Base-by-base conservation (phyloP, 2,113 vertebrate genomes). In the Podarcis cretensis region DNA sequence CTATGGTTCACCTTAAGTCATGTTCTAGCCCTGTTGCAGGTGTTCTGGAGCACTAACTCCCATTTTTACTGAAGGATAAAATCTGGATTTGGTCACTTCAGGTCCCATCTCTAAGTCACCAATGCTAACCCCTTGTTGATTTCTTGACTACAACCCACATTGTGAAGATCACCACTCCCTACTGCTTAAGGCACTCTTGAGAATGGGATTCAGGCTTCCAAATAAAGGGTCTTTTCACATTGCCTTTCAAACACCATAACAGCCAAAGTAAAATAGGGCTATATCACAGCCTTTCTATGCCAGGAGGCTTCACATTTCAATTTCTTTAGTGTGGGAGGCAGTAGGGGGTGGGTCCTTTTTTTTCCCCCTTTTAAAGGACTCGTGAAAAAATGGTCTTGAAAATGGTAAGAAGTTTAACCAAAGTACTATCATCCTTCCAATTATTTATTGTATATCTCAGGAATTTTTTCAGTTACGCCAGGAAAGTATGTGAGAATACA, bases 401-500 rank as follows among this genome's bases (percentile, higher is more conserved):
- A 89, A 83, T 35, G 16, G 14, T 59, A 71, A 35, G 10, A 88
- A 74, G 63, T 78, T 89, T 66, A 89, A 89, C 87, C 81, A 89
- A 89, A 89, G 87, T 84, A 77, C 75, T 57, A 54, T 92, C 80
- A 88, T 92, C 87, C 85, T 43, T 79, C 90, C 4, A 0, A 21
- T 48, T 87, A 4, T 54, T 87, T 89, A 6, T 88, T 88, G 4
- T 87, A n/a, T 69, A 87, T 65, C 78, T 87, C 89, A 83, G 84
- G 89, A 69, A 82, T 32, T 43, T 40, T 63, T 89, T 79, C 37
- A 87, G 3, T 1, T 68, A 0, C 88, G 71, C 78, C 89, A 85
- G 88, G 57, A 92, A 85, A 87, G 73, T 8, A 65, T 63, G 13
- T 89, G 88, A 88, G 63, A 20, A 54, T 30, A 82, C n/a, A 84